Evolutionary conservation across 2,113 vertebrate species (phyloP).

Genomic region (Mixornis gularis): DNA sequence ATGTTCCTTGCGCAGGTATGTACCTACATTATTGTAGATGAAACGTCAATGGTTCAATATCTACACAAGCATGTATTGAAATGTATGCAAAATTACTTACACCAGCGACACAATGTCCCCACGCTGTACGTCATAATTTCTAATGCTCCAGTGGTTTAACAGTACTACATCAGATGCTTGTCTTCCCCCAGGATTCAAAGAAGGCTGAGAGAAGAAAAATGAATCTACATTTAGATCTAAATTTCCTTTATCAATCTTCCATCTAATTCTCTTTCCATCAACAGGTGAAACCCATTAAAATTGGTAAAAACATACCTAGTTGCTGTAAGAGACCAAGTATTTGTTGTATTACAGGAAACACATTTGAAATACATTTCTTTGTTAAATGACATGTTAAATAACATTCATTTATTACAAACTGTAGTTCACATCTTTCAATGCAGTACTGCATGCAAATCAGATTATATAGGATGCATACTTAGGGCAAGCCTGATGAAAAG

Average conservation of each 20-base stretch:
- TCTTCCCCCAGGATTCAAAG: constrained; percentile 76
- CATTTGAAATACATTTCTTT: neutral
- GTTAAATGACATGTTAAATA: neutral
- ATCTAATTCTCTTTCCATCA: neutral
- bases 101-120: constrained; percentile 80
- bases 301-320: neutral
- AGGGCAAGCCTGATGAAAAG: neutral
- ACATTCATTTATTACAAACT: neutral
- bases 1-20: neutral
- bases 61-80: neutral
- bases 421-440: neutral
- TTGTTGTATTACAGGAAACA: neutral
- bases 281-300: neutral
- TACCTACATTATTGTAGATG: neutral
- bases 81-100: constrained; percentile 67
- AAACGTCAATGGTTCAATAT: neutral
- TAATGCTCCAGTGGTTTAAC: constrained; percentile 79
- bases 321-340: neutral
- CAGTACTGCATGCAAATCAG: neutral
- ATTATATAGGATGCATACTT: neutral
- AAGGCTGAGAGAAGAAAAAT: constrained; percentile 63
- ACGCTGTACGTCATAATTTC: constrained; percentile 77
- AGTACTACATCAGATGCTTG: constrained; percentile 75
- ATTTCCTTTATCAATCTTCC: neutral
- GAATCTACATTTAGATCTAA: neutral